Evolutionary conservation across 2,888 invertebrate species (phyloP).

Genomic region (Hypercompe scribonia): DNA sequence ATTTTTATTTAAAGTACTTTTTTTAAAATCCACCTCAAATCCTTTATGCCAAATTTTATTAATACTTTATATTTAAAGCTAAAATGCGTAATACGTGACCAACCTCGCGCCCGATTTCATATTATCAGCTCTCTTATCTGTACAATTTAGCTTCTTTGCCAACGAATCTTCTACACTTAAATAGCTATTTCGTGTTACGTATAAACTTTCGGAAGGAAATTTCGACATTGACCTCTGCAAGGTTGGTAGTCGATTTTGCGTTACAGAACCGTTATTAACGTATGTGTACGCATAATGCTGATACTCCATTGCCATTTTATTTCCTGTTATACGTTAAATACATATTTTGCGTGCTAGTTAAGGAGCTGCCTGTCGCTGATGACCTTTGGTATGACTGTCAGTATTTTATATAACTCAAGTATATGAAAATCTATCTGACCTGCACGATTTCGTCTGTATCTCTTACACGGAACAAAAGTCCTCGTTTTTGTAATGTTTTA

Average conservation of each 20-base stretch:
- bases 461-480: too few relatives aligned
- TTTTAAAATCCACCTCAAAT: too few relatives aligned
- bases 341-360: conserved; percentile 11
- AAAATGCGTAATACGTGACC: background rate
- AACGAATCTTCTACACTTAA: conserved; percentile 17
- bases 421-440: background rate
- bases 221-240: conserved; percentile 33
- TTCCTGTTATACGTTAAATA: conserved; percentile 7
- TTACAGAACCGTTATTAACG: background rate
- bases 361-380: background rate
- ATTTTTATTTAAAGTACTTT: too few relatives aligned
- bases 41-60: too few relatives aligned
- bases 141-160: background rate
- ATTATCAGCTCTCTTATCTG: background rate
- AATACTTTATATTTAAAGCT: background rate
- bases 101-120: background rate
- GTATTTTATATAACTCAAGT: background rate
- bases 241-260: conserved; percentile 30
- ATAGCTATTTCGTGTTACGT: conserved; percentile 28
- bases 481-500: too few relatives aligned
- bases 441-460: too few relatives aligned
- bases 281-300: background rate
- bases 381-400: background rate
- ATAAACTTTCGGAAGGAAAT: conserved; percentile 28
- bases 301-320: conserved; percentile 4